These are phyloP conservation scores for Meiosimyza platycephala DNA, from an alignment of 2,888 invertebrate genomes.

Conservation along the genomic window DNA sequence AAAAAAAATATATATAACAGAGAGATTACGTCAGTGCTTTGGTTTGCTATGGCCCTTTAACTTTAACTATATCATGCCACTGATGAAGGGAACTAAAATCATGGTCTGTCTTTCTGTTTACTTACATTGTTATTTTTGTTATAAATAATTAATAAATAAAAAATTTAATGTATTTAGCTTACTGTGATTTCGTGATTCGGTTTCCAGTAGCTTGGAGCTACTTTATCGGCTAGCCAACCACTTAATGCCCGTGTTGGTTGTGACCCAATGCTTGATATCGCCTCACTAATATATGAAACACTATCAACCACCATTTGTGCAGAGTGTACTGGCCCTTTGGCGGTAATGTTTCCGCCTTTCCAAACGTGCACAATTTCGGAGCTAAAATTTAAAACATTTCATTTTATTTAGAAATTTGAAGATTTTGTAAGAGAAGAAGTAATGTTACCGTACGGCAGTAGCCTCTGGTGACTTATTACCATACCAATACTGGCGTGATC, in stretches of 20 bases:
- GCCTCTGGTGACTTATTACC: slow-evolving; percentile 81
- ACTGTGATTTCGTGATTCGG: slow-evolving; percentile 81
- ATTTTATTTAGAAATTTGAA: background rate
- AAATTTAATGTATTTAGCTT: slow-evolving; percentile 48
- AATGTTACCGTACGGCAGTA: slow-evolving; percentile 69
- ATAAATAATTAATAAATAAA: too few species aligned
- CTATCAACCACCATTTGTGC: slow-evolving; percentile 76
- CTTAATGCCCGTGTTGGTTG: slow-evolving; percentile 78
- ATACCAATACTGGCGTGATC: slow-evolving; percentile 84
- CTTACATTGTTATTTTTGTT: too few species aligned
- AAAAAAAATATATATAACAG: too few species aligned
- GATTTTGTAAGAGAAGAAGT: background rate
- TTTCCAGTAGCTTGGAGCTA: slow-evolving; percentile 83
- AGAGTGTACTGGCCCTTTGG: slow-evolving; percentile 69
- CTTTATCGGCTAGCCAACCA: slow-evolving; percentile 79
- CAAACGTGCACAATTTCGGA: slow-evolving; percentile 78
- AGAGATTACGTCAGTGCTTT: too few species aligned
- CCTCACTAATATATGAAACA: slow-evolving; percentile 73
- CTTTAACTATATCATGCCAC: too few species aligned
- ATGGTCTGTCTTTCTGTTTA: too few species aligned
- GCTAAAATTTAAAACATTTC: slow-evolving; percentile 51
- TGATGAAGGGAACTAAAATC: too few species aligned
- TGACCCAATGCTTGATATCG: slow-evolving; percentile 74
- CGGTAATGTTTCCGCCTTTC: slow-evolving; percentile 70
- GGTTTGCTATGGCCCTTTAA: too few species aligned